Conservation (phyloP, 2,888 invertebrate genomes). For the Parasteatoda lunata region DNA sequence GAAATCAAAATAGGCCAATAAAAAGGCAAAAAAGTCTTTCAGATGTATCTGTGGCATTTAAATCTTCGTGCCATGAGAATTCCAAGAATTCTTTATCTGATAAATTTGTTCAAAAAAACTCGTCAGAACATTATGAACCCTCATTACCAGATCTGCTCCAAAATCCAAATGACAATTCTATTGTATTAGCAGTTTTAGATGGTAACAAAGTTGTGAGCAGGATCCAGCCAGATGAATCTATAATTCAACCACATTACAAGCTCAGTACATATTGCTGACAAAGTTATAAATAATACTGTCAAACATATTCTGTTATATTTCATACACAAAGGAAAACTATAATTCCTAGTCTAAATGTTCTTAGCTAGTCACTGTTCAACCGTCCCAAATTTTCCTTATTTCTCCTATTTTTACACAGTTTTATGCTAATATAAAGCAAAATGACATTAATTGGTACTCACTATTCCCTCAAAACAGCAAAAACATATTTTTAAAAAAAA, state of each 20-base stretch:
- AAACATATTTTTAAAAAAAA: too few species aligned
- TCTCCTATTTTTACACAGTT: slow-evolving; percentile 1
- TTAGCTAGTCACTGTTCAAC: slow-evolving; percentile 41
- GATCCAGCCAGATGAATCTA: slow-evolving; percentile 62
- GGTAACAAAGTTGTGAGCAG: slow-evolving; percentile 69
- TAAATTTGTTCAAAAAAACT: slow-evolving; percentile 16
- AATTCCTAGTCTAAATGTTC: slow-evolving; percentile 28
- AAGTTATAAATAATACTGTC: background rate
- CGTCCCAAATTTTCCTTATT: slow-evolving; percentile 35
- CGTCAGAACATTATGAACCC: slow-evolving; percentile 42
- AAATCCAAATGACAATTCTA: slow-evolving; percentile 55
- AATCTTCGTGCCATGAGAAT: slow-evolving; percentile 20
- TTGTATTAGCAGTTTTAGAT: slow-evolving; percentile 69
- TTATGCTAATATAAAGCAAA: too few species aligned
- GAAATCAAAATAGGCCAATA: slow-evolving; percentile 19
- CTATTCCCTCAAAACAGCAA: too few species aligned
- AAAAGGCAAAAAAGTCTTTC: slow-evolving; percentile 27
- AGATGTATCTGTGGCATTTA: slow-evolving; percentile 9
- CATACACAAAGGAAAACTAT: background rate
- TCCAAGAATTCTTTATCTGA: slow-evolving; percentile 18
- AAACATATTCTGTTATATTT: background rate
- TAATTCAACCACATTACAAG: slow-evolving; percentile 59
- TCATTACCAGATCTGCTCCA: slow-evolving; percentile 61
- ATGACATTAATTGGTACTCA: too few species aligned
- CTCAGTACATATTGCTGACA: slow-evolving; percentile 69